phyloP scores from a whole-genome alignment of 2,888 invertebrate species.

The Ophion ellenae region DNA sequence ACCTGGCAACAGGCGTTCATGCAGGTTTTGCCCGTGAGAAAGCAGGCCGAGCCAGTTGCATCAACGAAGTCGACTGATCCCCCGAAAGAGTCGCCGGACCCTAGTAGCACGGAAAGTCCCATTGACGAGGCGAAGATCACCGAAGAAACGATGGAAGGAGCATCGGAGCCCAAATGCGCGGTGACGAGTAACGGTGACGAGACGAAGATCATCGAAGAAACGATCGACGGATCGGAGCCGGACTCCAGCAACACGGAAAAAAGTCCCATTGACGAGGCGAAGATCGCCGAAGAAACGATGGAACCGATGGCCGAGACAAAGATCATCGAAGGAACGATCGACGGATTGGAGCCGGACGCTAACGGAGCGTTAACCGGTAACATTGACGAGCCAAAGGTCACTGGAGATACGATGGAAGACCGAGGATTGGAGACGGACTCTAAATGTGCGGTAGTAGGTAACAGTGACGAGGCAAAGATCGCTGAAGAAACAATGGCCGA shows the following conservation, averaged over 20 bases:
- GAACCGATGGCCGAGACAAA: background rate
- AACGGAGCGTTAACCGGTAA: background rate
- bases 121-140: conserved; percentile 38
- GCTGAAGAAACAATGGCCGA: background rate
- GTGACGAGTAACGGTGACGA: too few species aligned
- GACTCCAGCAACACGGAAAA: background rate
- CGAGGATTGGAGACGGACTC: background rate
- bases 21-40: conserved; percentile 90
- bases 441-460: background rate
- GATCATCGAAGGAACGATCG: background rate
- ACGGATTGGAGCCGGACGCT: too few species aligned
- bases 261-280: conserved; percentile 35
- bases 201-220: too few species aligned
- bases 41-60: conserved; percentile 86
- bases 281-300: conserved; percentile 40
- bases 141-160: conserved; percentile 26
- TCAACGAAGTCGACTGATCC: conserved; percentile 37
- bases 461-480: background rate
- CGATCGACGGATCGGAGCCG: too few species aligned
- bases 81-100: conserved; percentile 49
- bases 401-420: background rate
- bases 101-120: conserved; percentile 1
- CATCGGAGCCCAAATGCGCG: too few species aligned
- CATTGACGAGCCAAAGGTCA: background rate
- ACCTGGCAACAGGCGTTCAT: conserved; percentile 92